These are phyloP conservation scores for Tenualosa thibaudeaui DNA, from an alignment of 2,797 vertebrate genomes.

Conservation along the genomic window DNA sequence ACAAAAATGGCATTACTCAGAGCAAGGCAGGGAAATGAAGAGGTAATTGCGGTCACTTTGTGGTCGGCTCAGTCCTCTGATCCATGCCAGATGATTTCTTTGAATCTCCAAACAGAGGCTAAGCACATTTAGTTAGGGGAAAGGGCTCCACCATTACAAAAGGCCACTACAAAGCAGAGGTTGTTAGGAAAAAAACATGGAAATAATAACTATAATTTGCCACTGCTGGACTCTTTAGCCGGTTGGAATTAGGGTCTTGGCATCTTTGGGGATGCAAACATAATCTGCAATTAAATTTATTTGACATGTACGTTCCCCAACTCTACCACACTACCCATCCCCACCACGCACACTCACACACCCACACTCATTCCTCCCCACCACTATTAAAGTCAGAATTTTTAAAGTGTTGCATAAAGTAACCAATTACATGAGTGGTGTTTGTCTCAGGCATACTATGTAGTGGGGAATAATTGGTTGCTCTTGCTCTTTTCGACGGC, in stretches of 20 bases:
- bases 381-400: conserved; percentile 27
- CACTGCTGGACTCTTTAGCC: conserved; percentile 24
- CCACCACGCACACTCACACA: neutral
- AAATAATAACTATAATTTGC: conserved; percentile 47
- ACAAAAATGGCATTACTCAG: conserved; percentile 20
- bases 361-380: neutral
- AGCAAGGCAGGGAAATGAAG: conserved; percentile 20
- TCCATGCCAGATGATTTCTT: neutral
- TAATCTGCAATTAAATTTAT: conserved; percentile 48
- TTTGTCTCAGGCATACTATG: conserved; percentile 25
- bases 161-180: conserved; percentile 40
- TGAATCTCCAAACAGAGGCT: conserved; percentile 12
- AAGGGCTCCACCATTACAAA: conserved; percentile 34
- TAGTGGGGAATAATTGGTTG: conserved; percentile 4
- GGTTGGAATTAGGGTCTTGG: conserved; percentile 40
- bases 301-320: conserved; percentile 34
- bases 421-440: conserved; percentile 32
- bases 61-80: conserved; percentile 4
- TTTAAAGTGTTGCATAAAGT: conserved; percentile 33
- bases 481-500: neutral
- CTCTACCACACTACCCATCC: neutral
- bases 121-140: conserved; percentile 30
- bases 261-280: conserved; percentile 39
- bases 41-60: conserved; percentile 14
- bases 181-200: conserved; percentile 39